Base-by-base conservation (phyloP, 1,140 invertebrate species). In the Dolichoris vasculosae region DNA sequence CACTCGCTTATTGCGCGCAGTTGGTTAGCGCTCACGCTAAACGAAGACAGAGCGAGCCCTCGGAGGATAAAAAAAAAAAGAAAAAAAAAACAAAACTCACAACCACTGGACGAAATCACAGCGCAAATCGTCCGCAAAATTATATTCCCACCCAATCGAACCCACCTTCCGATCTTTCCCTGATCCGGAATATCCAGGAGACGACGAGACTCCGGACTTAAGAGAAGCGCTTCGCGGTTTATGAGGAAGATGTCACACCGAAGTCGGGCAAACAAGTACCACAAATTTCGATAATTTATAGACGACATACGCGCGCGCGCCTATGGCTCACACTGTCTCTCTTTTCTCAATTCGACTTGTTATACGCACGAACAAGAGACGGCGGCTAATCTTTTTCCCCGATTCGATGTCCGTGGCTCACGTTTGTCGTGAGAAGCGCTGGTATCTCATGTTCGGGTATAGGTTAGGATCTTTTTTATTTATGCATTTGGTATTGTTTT, bases 161-260 rank as follows among this genome's bases (percentile, higher is more conserved):
- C 63, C 46, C 46, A 80, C 83, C 83, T 84, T 84, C 83, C 83
- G 75, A 76, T 79, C 76, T 77, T 71, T 67, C 46, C 26, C 73
- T 35, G 20, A 32, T 51, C 76, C 75, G 76, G 67, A 79, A 69
- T 8, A 55, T 84, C 76, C 11, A 32, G 3, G 48, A 76, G 48
- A 71, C 76, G 43, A 67, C 63, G 75, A n/a, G n/a, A 15, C 23
- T 73, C 23, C 48, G 9, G 43, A 64, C n/a, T 23, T 26, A 26
- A 26, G 9, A 67, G 9, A 48, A 64, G 59, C 46, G 83, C 83
- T 59, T 79, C 75, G 71, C 59, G n/a, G 71, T 79, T 69, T 38
- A 48, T 23, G 20, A 51, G 32, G 26, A 69, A 7, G 64, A 35
- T 0, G 40, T 32, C 43, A 71, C 79, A 51, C n/a, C 46, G 73